Percentiles rank a stretch among this genome's conserved stretches.
Conservation (phyloP, 1,140 invertebrate genomes). For the Zaprionus africanus region DNA sequence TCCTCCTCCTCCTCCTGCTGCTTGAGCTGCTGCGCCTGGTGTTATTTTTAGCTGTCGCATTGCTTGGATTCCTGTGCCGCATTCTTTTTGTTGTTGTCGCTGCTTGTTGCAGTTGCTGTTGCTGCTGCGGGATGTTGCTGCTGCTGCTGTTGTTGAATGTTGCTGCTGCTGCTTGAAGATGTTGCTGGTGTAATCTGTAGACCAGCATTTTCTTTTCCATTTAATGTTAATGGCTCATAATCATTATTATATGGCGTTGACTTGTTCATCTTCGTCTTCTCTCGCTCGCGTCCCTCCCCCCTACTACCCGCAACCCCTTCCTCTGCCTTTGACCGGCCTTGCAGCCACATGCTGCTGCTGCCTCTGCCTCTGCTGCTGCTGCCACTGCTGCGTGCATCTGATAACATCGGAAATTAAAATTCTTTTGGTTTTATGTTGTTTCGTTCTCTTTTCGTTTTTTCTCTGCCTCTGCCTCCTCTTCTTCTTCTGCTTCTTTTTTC, state of each 20-base stretch:
- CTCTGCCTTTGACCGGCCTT: conserved; percentile 35
- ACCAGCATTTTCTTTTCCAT: conserved; percentile 83
- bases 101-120: conserved; percentile 36
- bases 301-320: conserved; percentile 18
- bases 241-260: conserved; percentile 83
- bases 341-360: conserved; percentile 34
- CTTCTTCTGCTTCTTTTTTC: conserved; percentile 1
- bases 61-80: conserved; percentile 67
- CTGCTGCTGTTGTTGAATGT: conserved; percentile 9
- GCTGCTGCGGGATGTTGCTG: conserved; percentile 16
- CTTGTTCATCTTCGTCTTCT: conserved; percentile 73
- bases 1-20: conserved; percentile 1
- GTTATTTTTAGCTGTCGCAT: conserved; percentile 81
- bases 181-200: conserved; percentile 75
- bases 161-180: conserved; percentile 35
- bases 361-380: conserved; percentile 23
- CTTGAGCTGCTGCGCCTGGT: conserved; percentile 34
- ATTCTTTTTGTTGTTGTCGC: conserved; percentile 50
- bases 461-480: conserved; percentile 16
- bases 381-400: conserved; percentile 75
- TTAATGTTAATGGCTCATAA: conserved; percentile 84
- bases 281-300: not conserved
- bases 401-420: conserved; percentile 83
- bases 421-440: conserved; percentile 82
- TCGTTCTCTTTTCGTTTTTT: conserved; percentile 35